phyloP scores from a whole-genome alignment of 1,140 invertebrate species.

The Sarcophaga bullata region DNA sequence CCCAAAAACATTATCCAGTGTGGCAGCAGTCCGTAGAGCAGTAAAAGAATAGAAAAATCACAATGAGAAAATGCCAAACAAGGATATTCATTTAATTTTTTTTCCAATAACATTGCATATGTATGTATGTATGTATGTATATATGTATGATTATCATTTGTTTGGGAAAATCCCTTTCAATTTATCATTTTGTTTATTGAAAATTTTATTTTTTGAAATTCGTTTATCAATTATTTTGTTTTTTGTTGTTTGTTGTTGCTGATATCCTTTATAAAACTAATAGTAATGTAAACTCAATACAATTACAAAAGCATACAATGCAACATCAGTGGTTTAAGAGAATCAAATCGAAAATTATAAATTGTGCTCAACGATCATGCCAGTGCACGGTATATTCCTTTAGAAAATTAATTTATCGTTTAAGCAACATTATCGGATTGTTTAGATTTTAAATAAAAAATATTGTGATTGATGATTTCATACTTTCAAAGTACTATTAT shows the following conservation, averaged over 20 bases:
- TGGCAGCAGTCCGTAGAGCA: no score
- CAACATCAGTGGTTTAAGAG: neutral
- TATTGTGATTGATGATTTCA: no score
- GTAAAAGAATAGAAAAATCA: no score
- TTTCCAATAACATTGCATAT: no score
- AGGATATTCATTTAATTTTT: no score
- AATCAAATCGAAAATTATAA: neutral
- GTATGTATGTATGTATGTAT: neutral
- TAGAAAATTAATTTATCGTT: no score
- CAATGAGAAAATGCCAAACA: no score
- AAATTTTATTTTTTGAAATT: neutral
- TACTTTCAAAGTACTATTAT: no score
- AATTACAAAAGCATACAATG: neutral
- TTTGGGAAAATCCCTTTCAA: neutral
- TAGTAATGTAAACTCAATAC: conserved; percentile 8
- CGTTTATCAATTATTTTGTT: neutral
- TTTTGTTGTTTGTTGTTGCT: neutral
- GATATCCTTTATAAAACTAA: neutral
- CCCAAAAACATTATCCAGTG: neutral
- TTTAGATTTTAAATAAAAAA: no score
- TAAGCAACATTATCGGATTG: no score
- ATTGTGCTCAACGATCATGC: no score
- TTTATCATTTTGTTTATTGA: conserved; percentile 27
- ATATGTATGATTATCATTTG: neutral
- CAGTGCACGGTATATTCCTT: no score